Conservation (phyloP, 2,888 invertebrate genomes). For the Embidobia sp. region DNA sequence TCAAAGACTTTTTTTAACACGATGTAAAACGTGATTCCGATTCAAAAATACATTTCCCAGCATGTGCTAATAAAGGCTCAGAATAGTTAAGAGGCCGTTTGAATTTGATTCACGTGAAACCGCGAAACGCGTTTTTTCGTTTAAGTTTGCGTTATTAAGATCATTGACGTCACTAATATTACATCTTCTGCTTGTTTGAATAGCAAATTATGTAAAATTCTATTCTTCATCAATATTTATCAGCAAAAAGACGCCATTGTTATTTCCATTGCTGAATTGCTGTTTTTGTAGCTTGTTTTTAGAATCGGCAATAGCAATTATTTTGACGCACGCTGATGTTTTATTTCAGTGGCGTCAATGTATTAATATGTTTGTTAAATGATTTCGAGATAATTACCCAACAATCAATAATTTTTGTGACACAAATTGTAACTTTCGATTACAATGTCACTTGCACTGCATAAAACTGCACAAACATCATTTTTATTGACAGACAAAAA, state of each 20-base stretch:
- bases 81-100: too few species aligned
- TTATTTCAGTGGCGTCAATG: not conserved
- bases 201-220: conserved; percentile 38
- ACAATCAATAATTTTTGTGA: conserved; percentile 1
- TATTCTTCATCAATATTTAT: conserved; percentile 53
- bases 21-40: too few species aligned
- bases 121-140: conserved; percentile 5
- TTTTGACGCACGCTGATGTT: conserved; percentile 19
- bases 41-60: too few species aligned
- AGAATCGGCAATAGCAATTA: conserved; percentile 14
- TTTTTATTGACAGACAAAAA: too few species aligned
- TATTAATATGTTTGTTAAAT: conserved; percentile 8
- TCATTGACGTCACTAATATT: conserved; percentile 48
- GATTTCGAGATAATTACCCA: too few species aligned
- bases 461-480: too few species aligned
- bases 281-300: conserved; percentile 31
- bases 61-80: too few species aligned
- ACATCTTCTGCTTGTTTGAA: conserved; percentile 13
- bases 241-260: conserved; percentile 28
- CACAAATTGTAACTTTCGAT: not conserved
- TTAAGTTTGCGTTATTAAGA: conserved; percentile 24
- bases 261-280: conserved; percentile 11
- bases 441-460: conserved; percentile 14
- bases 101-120: conserved; percentile 16
- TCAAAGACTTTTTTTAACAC: too few species aligned